Percentiles rank a stretch among this genome's conserved stretches.
These are phyloP conservation scores for Cryptotermes secundus DNA, from an alignment of 1,140 invertebrate genomes.

Conservation along the genomic window DNA sequence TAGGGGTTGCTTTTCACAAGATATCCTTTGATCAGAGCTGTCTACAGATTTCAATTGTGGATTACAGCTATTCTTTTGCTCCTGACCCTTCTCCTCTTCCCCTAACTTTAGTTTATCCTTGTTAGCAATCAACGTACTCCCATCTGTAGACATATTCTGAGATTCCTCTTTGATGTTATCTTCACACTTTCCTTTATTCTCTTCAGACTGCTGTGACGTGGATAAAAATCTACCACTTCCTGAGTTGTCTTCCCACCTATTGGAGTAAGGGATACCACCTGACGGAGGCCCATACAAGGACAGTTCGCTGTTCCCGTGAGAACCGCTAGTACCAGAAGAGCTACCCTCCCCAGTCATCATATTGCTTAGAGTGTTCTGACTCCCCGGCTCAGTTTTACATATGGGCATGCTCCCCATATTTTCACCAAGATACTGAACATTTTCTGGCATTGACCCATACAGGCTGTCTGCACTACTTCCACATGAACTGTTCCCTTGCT, in stretches of 20 bases:
- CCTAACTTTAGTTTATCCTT: background rate
- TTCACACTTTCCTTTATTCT: background rate
- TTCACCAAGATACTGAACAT: background rate
- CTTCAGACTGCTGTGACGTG: background rate
- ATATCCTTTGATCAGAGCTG: background rate
- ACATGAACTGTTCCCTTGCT: background rate
- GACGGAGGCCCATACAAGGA: background rate
- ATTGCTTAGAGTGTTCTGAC: background rate
- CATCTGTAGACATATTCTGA: background rate
- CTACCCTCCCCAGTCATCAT: background rate
- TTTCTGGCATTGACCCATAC: background rate
- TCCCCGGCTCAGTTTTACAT: background rate
- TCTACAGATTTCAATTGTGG: background rate
- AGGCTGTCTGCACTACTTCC: background rate
- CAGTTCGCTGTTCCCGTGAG: background rate
- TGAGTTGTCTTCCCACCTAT: background rate
- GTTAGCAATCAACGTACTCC: background rate
- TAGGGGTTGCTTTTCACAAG: background rate
- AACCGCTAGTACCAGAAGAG: background rate
- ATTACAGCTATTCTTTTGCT: background rate
- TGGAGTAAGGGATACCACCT: background rate
- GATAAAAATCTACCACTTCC: background rate
- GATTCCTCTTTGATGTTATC: background rate
- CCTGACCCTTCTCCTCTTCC: background rate
- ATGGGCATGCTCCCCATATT: background rate